Evolutionary conservation across 2,888 invertebrate species (phyloP), one percentile per base, ranked within the genome.

Genomic region (Lottia scabra): DNA sequence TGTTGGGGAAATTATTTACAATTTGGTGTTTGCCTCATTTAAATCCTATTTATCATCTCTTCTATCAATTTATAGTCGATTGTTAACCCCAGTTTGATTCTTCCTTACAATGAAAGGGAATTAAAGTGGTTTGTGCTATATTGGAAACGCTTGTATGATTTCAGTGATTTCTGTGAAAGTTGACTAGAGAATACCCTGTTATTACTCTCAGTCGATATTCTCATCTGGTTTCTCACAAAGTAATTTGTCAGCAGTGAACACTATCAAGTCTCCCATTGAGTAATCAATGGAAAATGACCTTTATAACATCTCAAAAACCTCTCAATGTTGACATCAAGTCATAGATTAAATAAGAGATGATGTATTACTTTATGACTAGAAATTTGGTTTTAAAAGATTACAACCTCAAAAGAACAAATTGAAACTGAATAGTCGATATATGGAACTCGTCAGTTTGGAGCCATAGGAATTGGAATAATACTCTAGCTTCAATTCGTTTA

Each of bases 221-320:
- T 56, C 23, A 13, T 19, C 2, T 23, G 56, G 23, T 56, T 56
- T 56, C 56, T 56, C 56, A 56, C 19, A 56, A 56, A 56, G 56
- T 23, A 56, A 56, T 56, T 56, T 56, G 56, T 56, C 56, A 56
- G 23, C 19, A 56, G 19, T 23, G 56, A 56, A 23, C 10, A 56
- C 56, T 56, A 56, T 56, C 56, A 56, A 56, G 56, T 56, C 56
- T 56, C 23, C 19, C 10, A 56, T 56, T 56, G 56, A 23, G 19
- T 56, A 56, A 56, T 56, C 56, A 56, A 56, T 56, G 56, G 23
- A 56, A 56, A 56, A 56, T 23, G 56, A 56, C 56, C 56, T 56
- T 56, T 23, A 56, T 23, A 23, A 23, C 23, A 19, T 23, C 56
- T 56, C 23, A 19, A 56, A 56, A 56, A 56, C 56, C 23, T 23